These are phyloP conservation scores for Trimorus sp. DNA, from an alignment of 2,888 invertebrate genomes.

Conservation along the genomic window DNA sequence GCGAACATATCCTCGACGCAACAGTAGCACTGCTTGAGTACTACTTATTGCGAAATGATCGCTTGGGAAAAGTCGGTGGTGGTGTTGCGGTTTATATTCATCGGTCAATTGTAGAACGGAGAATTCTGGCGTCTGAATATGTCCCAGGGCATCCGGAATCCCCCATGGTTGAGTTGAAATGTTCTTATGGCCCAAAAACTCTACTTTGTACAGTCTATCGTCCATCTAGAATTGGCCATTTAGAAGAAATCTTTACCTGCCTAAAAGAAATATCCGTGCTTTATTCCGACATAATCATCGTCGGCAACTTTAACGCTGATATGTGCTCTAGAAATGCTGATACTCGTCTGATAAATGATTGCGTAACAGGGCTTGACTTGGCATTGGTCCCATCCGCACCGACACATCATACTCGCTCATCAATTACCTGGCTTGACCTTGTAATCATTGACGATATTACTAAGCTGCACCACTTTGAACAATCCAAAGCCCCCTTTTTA, in stretches of 20 bases:
- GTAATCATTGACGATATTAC: constrained; percentile 10
- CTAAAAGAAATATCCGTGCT: too few relatives aligned
- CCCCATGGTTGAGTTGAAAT: background rate
- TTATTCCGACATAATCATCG: too few relatives aligned
- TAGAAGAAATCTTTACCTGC: too few relatives aligned
- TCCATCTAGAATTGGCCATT: too few relatives aligned
- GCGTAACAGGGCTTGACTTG: background rate
- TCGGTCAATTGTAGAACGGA: too few relatives aligned
- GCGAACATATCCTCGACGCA: background rate
- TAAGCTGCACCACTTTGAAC: constrained; percentile 4
- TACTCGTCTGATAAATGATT: background rate
- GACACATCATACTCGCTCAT: constrained; percentile 18
- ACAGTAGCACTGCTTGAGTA: background rate
- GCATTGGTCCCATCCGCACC: background rate
- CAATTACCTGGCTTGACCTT: constrained; percentile 16
- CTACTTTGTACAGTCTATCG: too few relatives aligned
- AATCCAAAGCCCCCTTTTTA: constrained; percentile 9
- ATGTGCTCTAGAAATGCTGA: too few relatives aligned
- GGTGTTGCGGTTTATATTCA: background rate
- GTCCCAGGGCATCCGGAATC: too few relatives aligned
- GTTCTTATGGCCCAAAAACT: too few relatives aligned
- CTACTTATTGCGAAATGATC: constrained; percentile 8
- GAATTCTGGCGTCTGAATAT: too few relatives aligned
- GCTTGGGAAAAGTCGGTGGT: background rate
- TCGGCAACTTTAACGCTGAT: too few relatives aligned